Evolutionary conservation across 2,888 invertebrate genomes (phyloP), one percentile per base, ranked within the genome.

Genomic region (Ectobius pallidus): DNA sequence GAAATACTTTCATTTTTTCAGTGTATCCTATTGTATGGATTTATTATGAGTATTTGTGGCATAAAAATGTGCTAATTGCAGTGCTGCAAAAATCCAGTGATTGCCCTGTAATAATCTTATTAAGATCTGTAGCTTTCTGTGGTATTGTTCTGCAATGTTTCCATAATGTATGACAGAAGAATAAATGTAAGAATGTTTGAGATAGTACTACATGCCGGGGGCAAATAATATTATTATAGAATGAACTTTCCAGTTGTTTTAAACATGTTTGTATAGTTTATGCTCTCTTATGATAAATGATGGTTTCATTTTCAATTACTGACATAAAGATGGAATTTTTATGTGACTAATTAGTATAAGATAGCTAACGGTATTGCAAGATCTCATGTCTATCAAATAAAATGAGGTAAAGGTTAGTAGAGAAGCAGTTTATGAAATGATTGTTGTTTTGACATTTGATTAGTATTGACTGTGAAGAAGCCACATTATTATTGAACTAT

Each of bases 361-460:
- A 30, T 30, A 58, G 58, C 25, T 44, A 46, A 46, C 46, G 65
- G 65, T 46, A 39, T 65, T 65, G 65, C 65, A 65, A 44, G 65
- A 65, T 65, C 65, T 65, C 65, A 65, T 18, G 18, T 27, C n/a
- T 46, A 27, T 6, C 22, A 32, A 16, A 30, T 30, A 30, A 6
- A n/a, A 58, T 25, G 58, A 58, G 20, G 16, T 14, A 32, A 52
- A 22, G 58, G 34, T 34, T 34, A 27, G 30, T 9, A 58, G 58
- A n/a, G 58, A 58, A 32, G 32, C n/a, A 58, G 27, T 30, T 58
- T 7, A 58, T 7, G 16, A 27, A 16, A 14, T 58, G 30, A 30
- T 16, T n/a, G 6, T 34, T 34, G 25, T 25, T n/a, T 25, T 7
- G 2, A 52, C 25, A 25, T 25, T 22, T 52, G 25, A 52, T 14